Percentiles rank a stretch among this genome's conserved stretches.
phyloP scores from a whole-genome alignment of 2,888 invertebrate species.

The Electrophaes corylata region DNA sequence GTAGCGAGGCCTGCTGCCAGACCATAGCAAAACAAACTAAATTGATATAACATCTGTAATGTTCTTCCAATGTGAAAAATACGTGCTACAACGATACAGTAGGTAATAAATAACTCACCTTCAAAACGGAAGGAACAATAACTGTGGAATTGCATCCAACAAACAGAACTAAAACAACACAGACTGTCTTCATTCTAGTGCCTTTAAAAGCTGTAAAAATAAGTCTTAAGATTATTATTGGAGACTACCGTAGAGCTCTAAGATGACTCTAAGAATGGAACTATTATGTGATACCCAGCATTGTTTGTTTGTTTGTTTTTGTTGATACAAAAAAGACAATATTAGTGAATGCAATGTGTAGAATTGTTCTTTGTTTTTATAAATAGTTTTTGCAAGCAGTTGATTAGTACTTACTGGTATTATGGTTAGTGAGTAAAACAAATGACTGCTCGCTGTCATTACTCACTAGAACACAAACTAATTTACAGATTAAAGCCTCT shows the following conservation, averaged over 20 bases:
- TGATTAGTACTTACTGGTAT: too few species aligned
- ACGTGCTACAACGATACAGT: too few species aligned
- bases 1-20: too few species aligned
- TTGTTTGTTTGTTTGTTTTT: conserved; percentile 9
- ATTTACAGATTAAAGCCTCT: too few species aligned
- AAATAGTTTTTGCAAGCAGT: neutral
- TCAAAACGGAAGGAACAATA: conserved; percentile 51
- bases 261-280: conserved; percentile 7
- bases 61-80: too few species aligned
- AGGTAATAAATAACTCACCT: conserved; percentile 59
- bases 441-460: too few species aligned
- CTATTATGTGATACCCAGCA: conserved; percentile 8
- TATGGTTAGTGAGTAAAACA: too few species aligned
- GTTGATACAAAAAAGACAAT: conserved; percentile 8
- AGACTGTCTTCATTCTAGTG: conserved; percentile 58
- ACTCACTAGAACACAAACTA: too few species aligned
- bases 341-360: neutral
- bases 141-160: conserved; percentile 58
- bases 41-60: too few species aligned
- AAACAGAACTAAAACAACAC: conserved; percentile 60
- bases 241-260: conserved; percentile 1
- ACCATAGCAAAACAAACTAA: too few species aligned
- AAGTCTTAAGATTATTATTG: conserved; percentile 9
- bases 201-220: conserved; percentile 25
- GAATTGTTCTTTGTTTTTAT: conserved; percentile 1